Conservation (phyloP, 2,888 invertebrate genomes). For the Chaitophorus viminalis region DNA sequence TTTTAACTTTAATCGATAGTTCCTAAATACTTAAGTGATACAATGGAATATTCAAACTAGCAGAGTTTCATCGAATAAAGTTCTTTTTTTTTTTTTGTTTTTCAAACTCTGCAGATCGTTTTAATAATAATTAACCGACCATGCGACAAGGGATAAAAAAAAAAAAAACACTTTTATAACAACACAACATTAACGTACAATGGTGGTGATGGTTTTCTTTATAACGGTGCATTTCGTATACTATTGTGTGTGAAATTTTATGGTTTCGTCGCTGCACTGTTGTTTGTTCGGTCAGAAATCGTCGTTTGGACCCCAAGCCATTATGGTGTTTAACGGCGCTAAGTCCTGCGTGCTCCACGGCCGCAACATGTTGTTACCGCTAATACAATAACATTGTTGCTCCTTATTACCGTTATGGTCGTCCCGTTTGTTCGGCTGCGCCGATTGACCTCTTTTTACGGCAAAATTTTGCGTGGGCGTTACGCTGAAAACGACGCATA, state of each 20-base stretch:
- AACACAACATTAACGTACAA: constrained; percentile 1
- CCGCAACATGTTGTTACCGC: constrained; percentile 69
- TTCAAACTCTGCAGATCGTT: no score
- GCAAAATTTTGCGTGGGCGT: constrained; percentile 67
- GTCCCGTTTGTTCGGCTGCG: constrained; percentile 65
- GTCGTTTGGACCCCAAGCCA: constrained; percentile 73
- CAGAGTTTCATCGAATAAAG: no score
- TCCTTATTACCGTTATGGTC: constrained; percentile 68
- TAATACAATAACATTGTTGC: constrained; percentile 48
- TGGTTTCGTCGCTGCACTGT: neutral
- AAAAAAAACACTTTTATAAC: no score
- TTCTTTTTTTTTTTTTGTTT: no score
- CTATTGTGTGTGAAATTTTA: no score
- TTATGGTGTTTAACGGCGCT: constrained; percentile 77
- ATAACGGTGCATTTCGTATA: no score
- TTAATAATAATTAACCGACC: no score
- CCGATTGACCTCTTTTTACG: constrained; percentile 68
- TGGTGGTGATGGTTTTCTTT: neutral
- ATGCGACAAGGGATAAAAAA: no score
- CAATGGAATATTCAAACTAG: no score
- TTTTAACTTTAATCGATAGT: no score
- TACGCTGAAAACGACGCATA: constrained; percentile 68
- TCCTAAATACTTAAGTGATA: no score
- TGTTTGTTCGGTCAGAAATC: constrained; percentile 28
- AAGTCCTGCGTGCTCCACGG: constrained; percentile 80